These are phyloP conservation scores for Muscidifurax raptorellus DNA, from an alignment of 1,140 invertebrate species.

Conservation along the genomic window DNA sequence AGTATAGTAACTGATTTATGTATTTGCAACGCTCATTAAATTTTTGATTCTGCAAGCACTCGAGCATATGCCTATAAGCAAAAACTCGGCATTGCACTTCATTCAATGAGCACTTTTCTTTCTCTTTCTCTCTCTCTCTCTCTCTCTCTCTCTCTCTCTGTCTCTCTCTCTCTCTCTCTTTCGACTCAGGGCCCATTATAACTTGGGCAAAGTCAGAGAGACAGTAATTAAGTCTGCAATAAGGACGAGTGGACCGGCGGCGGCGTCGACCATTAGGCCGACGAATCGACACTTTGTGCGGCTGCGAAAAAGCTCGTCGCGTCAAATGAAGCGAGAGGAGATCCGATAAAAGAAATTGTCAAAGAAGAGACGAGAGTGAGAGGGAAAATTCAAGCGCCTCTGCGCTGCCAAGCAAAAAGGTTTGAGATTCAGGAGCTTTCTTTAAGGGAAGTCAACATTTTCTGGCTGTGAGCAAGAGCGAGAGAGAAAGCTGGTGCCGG, in stretches of 20 bases:
- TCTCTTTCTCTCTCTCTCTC: constrained; percentile 45
- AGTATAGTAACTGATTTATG: too few species aligned
- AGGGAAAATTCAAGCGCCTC: constrained; percentile 15
- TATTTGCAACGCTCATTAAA: too few species aligned
- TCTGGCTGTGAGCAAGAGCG: not conserved
- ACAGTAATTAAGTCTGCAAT: constrained; percentile 76
- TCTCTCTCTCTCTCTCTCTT: constrained; percentile 22
- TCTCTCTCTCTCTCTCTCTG: constrained; percentile 51
- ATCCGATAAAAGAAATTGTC: constrained; percentile 74
- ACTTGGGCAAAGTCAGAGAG: constrained; percentile 71
- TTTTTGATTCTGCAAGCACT: constrained; percentile 3
- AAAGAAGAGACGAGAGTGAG: constrained; percentile 61
- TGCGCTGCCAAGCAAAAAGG: constrained; percentile 39
- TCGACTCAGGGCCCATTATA: constrained; percentile 72
- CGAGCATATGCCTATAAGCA: not conserved
- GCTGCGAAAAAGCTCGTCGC: constrained; percentile 70
- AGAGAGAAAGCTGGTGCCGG: constrained; percentile 50
- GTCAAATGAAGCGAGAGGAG: constrained; percentile 73
- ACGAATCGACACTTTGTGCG: constrained; percentile 74
- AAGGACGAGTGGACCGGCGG: constrained; percentile 71
- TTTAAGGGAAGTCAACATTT: constrained; percentile 19
- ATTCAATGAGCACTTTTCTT: not conserved
- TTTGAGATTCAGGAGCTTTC: constrained; percentile 56
- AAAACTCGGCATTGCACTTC: not conserved
- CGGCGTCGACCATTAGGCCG: constrained; percentile 68